Percentiles rank a stretch among this genome's conserved stretches.
These are phyloP conservation scores for Hesperia comma DNA, from an alignment of 2,888 invertebrate genomes.

Conservation along the genomic window DNA sequence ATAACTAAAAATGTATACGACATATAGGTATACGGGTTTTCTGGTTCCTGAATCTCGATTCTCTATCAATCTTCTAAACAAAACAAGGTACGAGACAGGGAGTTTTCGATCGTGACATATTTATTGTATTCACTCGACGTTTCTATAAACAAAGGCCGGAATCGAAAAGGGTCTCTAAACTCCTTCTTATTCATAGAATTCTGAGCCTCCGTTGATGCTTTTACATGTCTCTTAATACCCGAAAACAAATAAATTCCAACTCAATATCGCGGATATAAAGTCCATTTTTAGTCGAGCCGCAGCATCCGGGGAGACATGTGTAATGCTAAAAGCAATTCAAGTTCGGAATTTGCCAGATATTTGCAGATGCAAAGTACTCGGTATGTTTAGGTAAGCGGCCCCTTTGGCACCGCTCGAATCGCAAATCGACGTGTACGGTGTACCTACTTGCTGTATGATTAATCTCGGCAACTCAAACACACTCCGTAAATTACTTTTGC, in stretches of 20 bases:
- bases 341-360: slow-evolving; percentile 27
- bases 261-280: slow-evolving; percentile 2
- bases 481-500: not conserved
- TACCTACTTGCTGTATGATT: slow-evolving; percentile 15
- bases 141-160: slow-evolving; percentile 24
- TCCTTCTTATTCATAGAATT: slow-evolving; percentile 34
- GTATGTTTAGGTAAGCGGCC: slow-evolving; percentile 28
- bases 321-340: slow-evolving; percentile 27
- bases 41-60: not conserved
- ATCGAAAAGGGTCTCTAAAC: slow-evolving; percentile 22
- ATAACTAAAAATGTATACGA: too few species aligned
- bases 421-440: slow-evolving; percentile 24
- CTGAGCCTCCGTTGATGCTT: slow-evolving; percentile 16
- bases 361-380: slow-evolving; percentile 27
- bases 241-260: slow-evolving; percentile 4
- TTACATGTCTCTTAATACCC: slow-evolving; percentile 2
- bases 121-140: slow-evolving; percentile 25
- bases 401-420: slow-evolving; percentile 17
- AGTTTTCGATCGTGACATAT: slow-evolving; percentile 6
- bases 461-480: slow-evolving; percentile 11
- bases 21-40: too few species aligned
- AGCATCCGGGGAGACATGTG: slow-evolving; percentile 13
- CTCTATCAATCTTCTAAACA: not conserved
- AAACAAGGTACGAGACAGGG: not conserved
- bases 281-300: not conserved